Evolutionary conservation across 2,113 vertebrate species (phyloP), one percentile per base, ranked within the genome.

Genomic region (Balaenoptera acutorostrata): DNA sequence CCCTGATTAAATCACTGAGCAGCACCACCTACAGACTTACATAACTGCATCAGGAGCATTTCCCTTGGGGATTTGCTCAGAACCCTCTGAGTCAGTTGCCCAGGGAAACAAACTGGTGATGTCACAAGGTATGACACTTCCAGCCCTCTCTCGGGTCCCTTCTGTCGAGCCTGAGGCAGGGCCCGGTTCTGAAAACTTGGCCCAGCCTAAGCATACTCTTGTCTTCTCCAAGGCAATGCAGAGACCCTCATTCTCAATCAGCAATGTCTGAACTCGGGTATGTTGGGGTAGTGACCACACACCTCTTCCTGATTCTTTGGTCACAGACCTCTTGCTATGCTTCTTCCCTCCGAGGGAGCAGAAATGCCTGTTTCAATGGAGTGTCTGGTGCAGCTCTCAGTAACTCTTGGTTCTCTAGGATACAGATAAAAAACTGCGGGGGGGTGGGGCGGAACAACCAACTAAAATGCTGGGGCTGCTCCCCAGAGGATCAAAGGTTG

Each of bases 21-120:
- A 68, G 36, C 46, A 27, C 57, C 71, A 85, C n/a, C 57, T 33
- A 39, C 75, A 84, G 82, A 55, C 72, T 78, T 93, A 36, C 9
- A 18, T 68, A 72, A 85, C 27, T 5, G 2, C 44, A 1, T 14
- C 36, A 59, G 77, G n/a, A 85, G 18, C n/a, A 7, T 72, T 87
- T 86, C 17, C 52, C 41, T 52, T 8, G 77, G 49, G 77, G 72
- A 41, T 95, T 71, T 94, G n/a, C 78, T 93, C 41, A 97, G 85
- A 95, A 93, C 46, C n/a, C n/a, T 87, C 41, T 18, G 17, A 89
- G 46, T 90, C 69, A 57, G 92, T 96, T 97, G 89, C 97, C 93
- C 25, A 49, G 96, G 95, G 97, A 97, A 90, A 94, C 57, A 31
- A 84, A 33, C 83, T 68, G 18, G 27, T 97, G 96, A 97, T 29